Evolutionary conservation across 1,140 invertebrate species (phyloP).

Genomic region (Philopotamus ludificatus): DNA sequence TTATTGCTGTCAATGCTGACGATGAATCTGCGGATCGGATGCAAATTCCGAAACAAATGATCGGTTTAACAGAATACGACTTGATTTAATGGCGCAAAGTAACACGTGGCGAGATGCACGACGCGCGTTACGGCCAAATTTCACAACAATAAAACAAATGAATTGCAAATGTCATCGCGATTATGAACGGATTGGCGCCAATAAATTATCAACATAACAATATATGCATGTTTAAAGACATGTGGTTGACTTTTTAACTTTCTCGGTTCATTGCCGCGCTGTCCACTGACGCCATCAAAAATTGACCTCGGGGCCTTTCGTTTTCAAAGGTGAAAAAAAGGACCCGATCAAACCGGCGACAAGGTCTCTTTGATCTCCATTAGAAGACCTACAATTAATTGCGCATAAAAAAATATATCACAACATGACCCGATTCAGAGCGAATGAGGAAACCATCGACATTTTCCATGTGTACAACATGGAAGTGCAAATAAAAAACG

Average conservation of each 20-base stretch:
- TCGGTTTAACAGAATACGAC: neutral
- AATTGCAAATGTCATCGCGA: neutral
- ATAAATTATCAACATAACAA: neutral
- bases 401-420: neutral
- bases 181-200: neutral
- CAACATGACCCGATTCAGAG: slow-evolving; percentile 2
- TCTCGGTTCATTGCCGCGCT: slow-evolving; percentile 13
- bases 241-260: slow-evolving; percentile 13
- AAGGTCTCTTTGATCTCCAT: slow-evolving; percentile 12
- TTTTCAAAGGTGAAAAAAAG: slow-evolving; percentile 13
- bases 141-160: neutral
- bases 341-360: slow-evolving; percentile 3
- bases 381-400: slow-evolving; percentile 19
- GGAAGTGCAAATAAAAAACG: too few species aligned
- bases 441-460: too few species aligned
- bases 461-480: too few species aligned
- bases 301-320: slow-evolving; percentile 12
- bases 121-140: neutral
- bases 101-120: neutral
- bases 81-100: neutral
- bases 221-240: slow-evolving; percentile 3
- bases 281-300: slow-evolving; percentile 14
- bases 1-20: slow-evolving; percentile 14
- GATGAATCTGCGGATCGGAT: slow-evolving; percentile 2
- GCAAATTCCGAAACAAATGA: neutral